Percentiles rank a stretch among this genome's conserved stretches.
Conservation (phyloP, 2,113 vertebrate genomes). For the Porphyrio hochstetteri region DNA sequence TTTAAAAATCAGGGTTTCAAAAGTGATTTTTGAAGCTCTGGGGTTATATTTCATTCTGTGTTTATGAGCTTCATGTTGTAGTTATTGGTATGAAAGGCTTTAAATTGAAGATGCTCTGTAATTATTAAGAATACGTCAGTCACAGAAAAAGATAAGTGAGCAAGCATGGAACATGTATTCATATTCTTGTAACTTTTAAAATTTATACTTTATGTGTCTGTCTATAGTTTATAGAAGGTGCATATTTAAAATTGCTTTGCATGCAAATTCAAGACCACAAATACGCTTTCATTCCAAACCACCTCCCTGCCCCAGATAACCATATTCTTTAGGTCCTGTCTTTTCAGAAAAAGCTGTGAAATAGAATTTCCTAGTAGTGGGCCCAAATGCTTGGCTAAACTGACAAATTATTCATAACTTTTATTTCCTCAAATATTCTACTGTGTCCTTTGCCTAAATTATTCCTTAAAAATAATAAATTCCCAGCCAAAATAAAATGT, state of each 20-base stretch:
- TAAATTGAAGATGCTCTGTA: not conserved
- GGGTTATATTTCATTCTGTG: not conserved
- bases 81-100: not conserved
- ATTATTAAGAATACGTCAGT: not conserved
- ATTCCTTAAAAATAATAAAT: not conserved
- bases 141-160: not conserved
- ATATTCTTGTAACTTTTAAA: not conserved
- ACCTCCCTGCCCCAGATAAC: not conserved
- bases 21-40: not conserved
- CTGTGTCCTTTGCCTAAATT: not conserved
- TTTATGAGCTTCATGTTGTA: not conserved
- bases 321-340: not conserved
- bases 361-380: not conserved
- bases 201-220: not conserved
- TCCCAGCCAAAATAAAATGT: not conserved
- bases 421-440: not conserved
- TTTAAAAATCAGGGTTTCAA: not conserved
- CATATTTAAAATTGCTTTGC: not conserved
- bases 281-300: not conserved
- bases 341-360: not conserved
- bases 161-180: not conserved
- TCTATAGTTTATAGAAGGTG: not conserved
- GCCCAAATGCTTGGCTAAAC: not conserved
- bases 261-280: not conserved
- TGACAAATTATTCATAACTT: not conserved